Evolutionary conservation across 2,888 invertebrate genomes (phyloP).

Genomic region (Drosophila neutralis): DNA sequence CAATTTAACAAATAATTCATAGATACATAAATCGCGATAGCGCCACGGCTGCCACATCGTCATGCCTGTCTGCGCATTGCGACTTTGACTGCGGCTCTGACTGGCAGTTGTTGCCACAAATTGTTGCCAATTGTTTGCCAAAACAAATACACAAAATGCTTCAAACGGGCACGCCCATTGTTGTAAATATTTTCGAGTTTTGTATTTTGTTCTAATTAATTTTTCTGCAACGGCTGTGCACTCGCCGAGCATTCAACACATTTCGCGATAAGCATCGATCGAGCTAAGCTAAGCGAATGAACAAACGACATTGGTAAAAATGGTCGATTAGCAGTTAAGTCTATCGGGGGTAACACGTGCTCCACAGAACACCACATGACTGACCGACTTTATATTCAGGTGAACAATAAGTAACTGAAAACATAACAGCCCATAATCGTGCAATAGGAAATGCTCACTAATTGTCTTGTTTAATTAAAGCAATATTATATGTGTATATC

Average conservation of each 20-base stretch:
- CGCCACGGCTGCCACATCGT: slow-evolving; percentile 62
- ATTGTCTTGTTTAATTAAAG: slow-evolving; percentile 11
- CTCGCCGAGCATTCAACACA: slow-evolving; percentile 72
- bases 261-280: slow-evolving; percentile 74
- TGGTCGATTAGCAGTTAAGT: slow-evolving; percentile 71
- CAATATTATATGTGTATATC: slow-evolving; percentile 1
- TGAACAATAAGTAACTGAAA: slow-evolving; percentile 13
- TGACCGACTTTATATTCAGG: slow-evolving; percentile 1
- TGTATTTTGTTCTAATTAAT: slow-evolving; percentile 79
- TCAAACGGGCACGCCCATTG: slow-evolving; percentile 73
- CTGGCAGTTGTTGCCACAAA: slow-evolving; percentile 69
- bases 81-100: slow-evolving; percentile 51
- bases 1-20: slow-evolving; percentile 80
- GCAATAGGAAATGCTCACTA: slow-evolving; percentile 13
- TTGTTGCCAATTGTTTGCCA: slow-evolving; percentile 77
- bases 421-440: slow-evolving; percentile 8
- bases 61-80: slow-evolving; percentile 55
- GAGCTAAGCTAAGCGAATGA: slow-evolving; percentile 38
- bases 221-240: slow-evolving; percentile 61
- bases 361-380: slow-evolving; percentile 32
- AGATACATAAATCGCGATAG: slow-evolving; percentile 78
- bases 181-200: slow-evolving; percentile 75
- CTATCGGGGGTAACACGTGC: slow-evolving; percentile 65
- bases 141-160: slow-evolving; percentile 72
- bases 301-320: slow-evolving; percentile 77